These are phyloP conservation scores for Cephus runcator DNA, from an alignment of 2,888 invertebrate genomes.

Conservation along the genomic window DNA sequence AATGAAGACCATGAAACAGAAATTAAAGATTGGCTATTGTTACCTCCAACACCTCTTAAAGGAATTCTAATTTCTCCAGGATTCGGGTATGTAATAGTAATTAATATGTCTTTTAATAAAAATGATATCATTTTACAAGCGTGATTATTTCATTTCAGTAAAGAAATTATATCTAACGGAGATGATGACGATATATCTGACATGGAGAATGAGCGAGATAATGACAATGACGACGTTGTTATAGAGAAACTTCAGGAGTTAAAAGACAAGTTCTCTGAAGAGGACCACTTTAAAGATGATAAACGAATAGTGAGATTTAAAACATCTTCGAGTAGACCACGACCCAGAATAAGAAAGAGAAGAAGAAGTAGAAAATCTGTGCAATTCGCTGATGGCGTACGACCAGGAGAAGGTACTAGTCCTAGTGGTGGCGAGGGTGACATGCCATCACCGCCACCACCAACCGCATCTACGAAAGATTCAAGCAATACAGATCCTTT, in stretches of 20 bases:
- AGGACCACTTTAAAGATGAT: not conserved
- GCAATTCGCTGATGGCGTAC: slow-evolving; percentile 72
- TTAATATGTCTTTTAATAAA: not conserved
- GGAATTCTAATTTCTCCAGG: slow-evolving; percentile 71
- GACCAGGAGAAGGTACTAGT: slow-evolving; percentile 71
- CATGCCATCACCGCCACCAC: slow-evolving; percentile 72
- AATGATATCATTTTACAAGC: not conserved
- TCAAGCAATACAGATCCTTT: slow-evolving; percentile 30
- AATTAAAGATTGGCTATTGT: slow-evolving; percentile 34
- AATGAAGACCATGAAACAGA: slow-evolving; percentile 22
- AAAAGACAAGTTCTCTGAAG: not conserved
- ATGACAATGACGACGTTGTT: slow-evolving; percentile 27
- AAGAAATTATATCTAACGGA: slow-evolving; percentile 50
- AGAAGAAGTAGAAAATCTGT: slow-evolving; percentile 65
- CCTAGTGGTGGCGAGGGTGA: slow-evolving; percentile 72
- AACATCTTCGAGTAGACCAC: slow-evolving; percentile 16
- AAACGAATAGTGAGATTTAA: not conserved
- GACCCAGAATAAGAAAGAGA: slow-evolving; percentile 23
- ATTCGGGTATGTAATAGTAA: slow-evolving; percentile 60
- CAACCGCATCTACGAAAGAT: slow-evolving; percentile 25
- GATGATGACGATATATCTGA: slow-evolving; percentile 36
- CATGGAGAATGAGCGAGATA: slow-evolving; percentile 20
- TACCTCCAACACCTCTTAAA: slow-evolving; percentile 67
- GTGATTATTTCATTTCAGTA: slow-evolving; percentile 32
- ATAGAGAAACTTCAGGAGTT: not conserved